Evolutionary conservation across 2,888 invertebrate species (phyloP).

Genomic region (Proisotoma minuta): DNA sequence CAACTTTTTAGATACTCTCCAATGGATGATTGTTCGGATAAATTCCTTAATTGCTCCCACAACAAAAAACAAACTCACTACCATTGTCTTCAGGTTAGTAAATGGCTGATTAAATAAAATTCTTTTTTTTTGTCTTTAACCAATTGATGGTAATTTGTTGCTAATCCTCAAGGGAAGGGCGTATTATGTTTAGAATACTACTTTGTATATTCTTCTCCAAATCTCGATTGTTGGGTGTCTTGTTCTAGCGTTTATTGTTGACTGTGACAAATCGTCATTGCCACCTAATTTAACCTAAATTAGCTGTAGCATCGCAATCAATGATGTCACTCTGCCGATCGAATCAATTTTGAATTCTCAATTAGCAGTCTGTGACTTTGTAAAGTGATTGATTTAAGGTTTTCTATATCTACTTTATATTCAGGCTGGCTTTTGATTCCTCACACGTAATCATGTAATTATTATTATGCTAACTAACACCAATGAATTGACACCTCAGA

Average conservation of each 20-base stretch:
- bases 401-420: not conserved
- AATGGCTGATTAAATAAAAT: not conserved
- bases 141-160: not conserved
- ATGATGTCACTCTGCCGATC: not conserved
- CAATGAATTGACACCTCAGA: not conserved
- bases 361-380: not conserved
- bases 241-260: not conserved
- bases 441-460: not conserved
- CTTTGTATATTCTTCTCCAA: too few relatives aligned
- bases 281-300: constrained; percentile 13
- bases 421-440: not conserved
- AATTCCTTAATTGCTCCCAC: constrained; percentile 78
- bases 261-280: constrained; percentile 14
- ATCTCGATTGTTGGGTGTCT: not conserved
- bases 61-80: constrained; percentile 93
- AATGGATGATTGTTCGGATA: constrained; percentile 85
- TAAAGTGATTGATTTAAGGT: not conserved
- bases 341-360: not conserved
- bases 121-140: not conserved
- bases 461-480: not conserved
- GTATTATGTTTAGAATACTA: not conserved
- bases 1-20: constrained; percentile 66
- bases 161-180: constrained; percentile 13
- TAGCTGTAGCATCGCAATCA: not conserved
- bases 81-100: constrained; percentile 81